Base-by-base conservation (phyloP, 1,140 invertebrate species). In the Bombus difficillimus region DNA sequence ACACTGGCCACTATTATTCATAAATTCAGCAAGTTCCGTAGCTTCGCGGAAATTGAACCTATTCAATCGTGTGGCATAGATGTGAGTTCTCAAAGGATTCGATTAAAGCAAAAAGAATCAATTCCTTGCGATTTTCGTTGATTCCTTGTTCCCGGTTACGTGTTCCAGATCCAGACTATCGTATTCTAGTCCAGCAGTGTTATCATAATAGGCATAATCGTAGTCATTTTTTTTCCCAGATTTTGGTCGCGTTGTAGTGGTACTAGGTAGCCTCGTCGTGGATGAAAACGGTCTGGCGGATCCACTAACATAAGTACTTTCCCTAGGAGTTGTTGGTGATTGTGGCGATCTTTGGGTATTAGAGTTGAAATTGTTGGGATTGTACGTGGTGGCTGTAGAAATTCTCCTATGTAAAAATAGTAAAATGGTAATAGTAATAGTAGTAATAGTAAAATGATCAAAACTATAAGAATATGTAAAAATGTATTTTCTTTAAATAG, bases 171-270 rank as follows among this genome's bases (percentile, higher is more conserved):
- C 95, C 41, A 95, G 89, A 32, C 91, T 93, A 37, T 95, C 95
- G 82, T 95, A 95, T 75, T 95, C 95, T 0, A 95, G 77, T 15
- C 92, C 92, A 53, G 93, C 94, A 3, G 91, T 92, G 69, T 95
- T 95, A 57, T 95, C 94, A 81, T 95, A 95, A 47, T 95, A 95
- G 1, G 95, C 95, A 41, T 95, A 95, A 88, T 95, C 95, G 66
- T 95, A 95, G 82, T 95, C 95, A 85, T 93, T 93, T 81, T 95
- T 95, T 78, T 94, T 94, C 6, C 91, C 89, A 1, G 93, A 91
- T 74, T 94, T 94, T 53, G 90, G 41, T 25, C 91, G 85, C 39
- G 82, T 87, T 13, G 92, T 85, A 53, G 92, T 94, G 22, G 90
- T 88, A 9, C 15, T 76, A 1, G 88, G 80, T 32, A 92, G 91